Conservation (phyloP, 2,113 vertebrate genomes). For the Haemorhous mexicanus region DNA sequence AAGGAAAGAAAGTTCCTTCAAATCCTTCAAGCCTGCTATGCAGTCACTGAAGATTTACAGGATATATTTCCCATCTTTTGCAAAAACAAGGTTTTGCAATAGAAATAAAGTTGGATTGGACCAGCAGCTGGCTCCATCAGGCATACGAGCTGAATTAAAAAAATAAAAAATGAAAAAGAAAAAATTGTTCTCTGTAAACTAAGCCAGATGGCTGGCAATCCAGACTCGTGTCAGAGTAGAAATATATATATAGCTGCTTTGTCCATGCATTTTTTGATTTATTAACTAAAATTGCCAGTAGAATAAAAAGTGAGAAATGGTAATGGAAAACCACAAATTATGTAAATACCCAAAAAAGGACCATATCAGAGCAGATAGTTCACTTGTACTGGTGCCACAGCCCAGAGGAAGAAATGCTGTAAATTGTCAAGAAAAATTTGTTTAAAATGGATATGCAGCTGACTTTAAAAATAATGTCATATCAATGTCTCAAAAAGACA, state of each 20-base stretch:
- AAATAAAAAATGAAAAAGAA: neutral
- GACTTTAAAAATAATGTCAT: neutral
- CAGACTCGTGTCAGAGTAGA: neutral
- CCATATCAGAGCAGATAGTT: neutral
- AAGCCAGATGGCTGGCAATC: neutral
- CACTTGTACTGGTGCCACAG: neutral
- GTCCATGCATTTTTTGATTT: neutral
- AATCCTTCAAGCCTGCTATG: neutral
- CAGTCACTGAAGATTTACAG: neutral
- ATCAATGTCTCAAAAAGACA: neutral
- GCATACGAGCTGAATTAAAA: neutral
- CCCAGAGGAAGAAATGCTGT: neutral
- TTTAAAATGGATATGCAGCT: neutral
- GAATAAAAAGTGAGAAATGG: neutral
- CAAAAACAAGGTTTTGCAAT: neutral
- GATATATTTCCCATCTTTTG: neutral
- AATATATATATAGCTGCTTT: neutral
- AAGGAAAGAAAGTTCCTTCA: neutral
- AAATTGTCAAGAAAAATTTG: neutral
- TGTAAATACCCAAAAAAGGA: neutral
- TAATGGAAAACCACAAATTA: neutral
- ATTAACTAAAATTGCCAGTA: neutral
- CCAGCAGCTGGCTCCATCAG: neutral
- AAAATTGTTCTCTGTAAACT: neutral
- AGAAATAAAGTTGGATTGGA: conserved; percentile 11